Base-by-base conservation (phyloP, 1,140 invertebrate species). In the Diploscapter pachys region DNA sequence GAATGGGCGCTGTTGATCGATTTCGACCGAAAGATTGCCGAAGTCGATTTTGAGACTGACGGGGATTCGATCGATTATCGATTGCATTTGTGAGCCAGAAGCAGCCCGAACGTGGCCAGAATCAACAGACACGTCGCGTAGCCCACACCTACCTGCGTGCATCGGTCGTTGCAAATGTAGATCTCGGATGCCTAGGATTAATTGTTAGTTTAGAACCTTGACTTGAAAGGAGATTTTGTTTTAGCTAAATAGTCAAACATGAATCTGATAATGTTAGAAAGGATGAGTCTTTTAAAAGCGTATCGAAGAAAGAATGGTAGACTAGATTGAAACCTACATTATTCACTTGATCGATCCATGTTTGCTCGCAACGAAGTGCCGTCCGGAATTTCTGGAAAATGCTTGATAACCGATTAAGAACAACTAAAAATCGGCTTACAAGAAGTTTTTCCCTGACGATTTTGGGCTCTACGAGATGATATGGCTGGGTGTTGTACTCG, bases 161-260 rank as follows among this genome's bases (percentile, higher is more conserved):
- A 73, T n/a, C 72, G 49, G 3, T 73, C 72, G 49, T 73, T 73
- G n/a, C 72, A 73, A 56, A 73, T 66, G 48, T 51, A 66, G 5
- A 73, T n/a, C 54, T 73, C 72, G 4, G 63, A 31, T 8, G 51
- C 31, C 63, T 65, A 50, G 31, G 31, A 31, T 31, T 31, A 31
- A 31, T 31, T 31, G 31, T 31, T 31, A 31, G 31, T 31, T 31
- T 31, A 31, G 31, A 31, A 31, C 1, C 31, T 31, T 0, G 31
- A 31, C 31, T 1, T 31, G 31, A 31, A 31, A 31, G 31, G 31
- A 31, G 31, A 31, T 31, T 31, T 31, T 31, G 31, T 31, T 31
- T 31, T 31, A 31, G 31, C 31, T 31, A 31, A 31, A 31, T 31
- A 31, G 31, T 31, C 31, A 31, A 31, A 31, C 31, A 31, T 31